Base-by-base conservation (phyloP, 1,140 invertebrate genomes). In the Melipona quadrifasciata region DNA sequence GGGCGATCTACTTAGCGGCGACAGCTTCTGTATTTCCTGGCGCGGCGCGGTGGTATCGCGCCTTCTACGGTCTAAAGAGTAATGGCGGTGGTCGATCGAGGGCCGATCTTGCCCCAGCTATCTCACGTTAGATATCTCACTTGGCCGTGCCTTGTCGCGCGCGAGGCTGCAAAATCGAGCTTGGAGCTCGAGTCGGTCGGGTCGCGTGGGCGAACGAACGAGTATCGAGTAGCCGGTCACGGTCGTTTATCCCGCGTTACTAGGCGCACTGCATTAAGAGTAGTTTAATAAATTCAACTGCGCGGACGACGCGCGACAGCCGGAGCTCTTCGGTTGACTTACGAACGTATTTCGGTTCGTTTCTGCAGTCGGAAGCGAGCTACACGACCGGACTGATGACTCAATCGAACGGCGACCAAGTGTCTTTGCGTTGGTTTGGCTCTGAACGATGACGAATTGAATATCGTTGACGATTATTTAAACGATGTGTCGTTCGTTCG, bases 61-160 rank as follows among this genome's bases (percentile, higher is more conserved):
- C 84, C 91, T 90, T 90, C 79, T 82, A 89, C 67, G 78, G 85
- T 21, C 70, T 86, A 89, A 84, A 89, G 74, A 89, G 86, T 84
- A 80, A 83, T 39, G 76, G 51, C 57, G 71, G 24, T n/a, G 68
- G 1, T 55, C 31, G 87, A 89, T 89, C 61, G 64, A 68, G 21
- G 74, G 19, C 85, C 83, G 87, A 90, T 91, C 88, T 90, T 89
- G 87, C 73, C 31, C 72, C 74, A 73, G 39, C 84, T 89, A 91
- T 91, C 89, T 86, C 39, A 47, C 8, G 39, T 47, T 87, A 61
- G 83, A 79, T 91, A 91, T 92, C 89, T 91, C 88, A 90, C 86
- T 91, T 89, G 83, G 85, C 31, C 73, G 76, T 31, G 75, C 58
- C 71, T 77, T 77, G 76, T 80, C 74, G 57, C 74, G 57, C 74